A percentile compares a stretch with the other conserved stretches of the same genome.
Conservation (phyloP, 2,888 invertebrate genomes). For the Nebria brevicollis region DNA sequence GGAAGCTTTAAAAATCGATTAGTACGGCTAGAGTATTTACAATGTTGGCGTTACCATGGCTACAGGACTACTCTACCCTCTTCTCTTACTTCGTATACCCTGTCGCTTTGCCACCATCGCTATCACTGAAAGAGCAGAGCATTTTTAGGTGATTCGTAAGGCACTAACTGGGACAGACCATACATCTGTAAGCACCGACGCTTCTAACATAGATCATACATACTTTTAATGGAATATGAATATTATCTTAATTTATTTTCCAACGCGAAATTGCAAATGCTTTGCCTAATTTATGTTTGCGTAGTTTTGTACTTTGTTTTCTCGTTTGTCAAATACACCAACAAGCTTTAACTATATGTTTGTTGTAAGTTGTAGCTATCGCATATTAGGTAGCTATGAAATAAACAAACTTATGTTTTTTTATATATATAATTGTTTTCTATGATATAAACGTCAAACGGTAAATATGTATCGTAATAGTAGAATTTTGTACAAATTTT, state of each 20-base stretch:
- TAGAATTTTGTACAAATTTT: neutral
- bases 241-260: no score
- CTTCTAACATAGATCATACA: no score
- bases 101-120: neutral
- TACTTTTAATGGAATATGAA: no score
- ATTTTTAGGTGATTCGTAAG: no score
- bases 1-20: constrained; percentile 37
- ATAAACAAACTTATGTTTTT: constrained; percentile 2
- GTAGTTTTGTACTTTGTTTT: no score
- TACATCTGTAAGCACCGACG: no score
- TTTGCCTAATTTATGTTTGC: no score
- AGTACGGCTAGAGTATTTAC: constrained; percentile 28
- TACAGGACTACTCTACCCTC: constrained; percentile 6
- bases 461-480: neutral
- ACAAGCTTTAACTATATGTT: no score
- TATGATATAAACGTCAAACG: neutral
- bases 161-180: no score
- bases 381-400: neutral
- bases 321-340: no score
- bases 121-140: neutral
- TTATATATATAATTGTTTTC: constrained; percentile 4
- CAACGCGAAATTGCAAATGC: no score
- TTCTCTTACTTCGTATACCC: neutral
- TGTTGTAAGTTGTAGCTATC: no score
- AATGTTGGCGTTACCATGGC: constrained; percentile 21